Percentiles rank a stretch among this genome's conserved stretches.
Evolutionary conservation across 2,797 vertebrate genomes (phyloP).

Genomic region (Crocodylus rhombifer): DNA sequence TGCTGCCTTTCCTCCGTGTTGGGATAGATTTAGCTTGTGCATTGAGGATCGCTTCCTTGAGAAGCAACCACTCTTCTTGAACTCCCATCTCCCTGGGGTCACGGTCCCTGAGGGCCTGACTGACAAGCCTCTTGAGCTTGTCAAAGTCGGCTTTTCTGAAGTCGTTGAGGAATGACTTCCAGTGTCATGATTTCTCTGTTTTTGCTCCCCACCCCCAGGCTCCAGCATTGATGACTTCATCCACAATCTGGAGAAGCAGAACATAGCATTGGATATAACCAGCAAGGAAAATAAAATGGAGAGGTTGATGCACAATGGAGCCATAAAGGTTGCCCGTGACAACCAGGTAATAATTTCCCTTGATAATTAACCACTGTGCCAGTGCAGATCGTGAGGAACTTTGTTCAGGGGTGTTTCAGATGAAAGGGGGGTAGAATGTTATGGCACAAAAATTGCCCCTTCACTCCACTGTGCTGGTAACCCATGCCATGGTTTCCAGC

Average conservation of each 20-base stretch:
- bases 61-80: too few species aligned
- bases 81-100: too few species aligned
- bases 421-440: not conserved
- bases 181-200: not conserved
- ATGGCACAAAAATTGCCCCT: not conserved
- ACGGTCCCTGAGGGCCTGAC: too few species aligned
- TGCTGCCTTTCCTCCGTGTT: too few species aligned
- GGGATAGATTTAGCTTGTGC: too few species aligned
- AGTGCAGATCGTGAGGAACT: not conserved
- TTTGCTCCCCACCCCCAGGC: constrained; percentile 73
- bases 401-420: not conserved
- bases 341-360: constrained; percentile 80
- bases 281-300: constrained; percentile 81
- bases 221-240: constrained; percentile 88
- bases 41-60: too few species aligned
- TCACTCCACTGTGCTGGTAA: too few species aligned
- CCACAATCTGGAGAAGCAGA: constrained; percentile 85
- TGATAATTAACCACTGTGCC: not conserved
- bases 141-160: too few species aligned
- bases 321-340: constrained; percentile 86
- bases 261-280: constrained; percentile 87
- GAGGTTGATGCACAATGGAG: constrained; percentile 86
- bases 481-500: too few species aligned
- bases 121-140: too few species aligned
- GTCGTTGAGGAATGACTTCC: too few species aligned